Evolutionary conservation across 2,888 invertebrate genomes (phyloP).

Genomic region (Antitype chi): DNA sequence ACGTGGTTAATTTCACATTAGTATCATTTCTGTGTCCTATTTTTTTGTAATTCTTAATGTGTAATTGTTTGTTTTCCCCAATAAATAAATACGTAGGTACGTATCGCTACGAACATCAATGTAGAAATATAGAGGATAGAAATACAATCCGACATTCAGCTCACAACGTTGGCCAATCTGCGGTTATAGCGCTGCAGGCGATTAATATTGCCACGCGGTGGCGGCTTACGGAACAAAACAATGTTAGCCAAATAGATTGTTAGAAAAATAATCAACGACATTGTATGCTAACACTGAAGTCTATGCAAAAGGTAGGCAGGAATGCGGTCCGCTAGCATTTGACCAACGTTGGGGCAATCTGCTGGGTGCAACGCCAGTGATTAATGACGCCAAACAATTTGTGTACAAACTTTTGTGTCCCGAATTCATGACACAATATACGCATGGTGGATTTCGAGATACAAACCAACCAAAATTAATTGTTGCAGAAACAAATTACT

Average conservation of each 20-base stretch:
- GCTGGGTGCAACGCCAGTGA: conserved; percentile 32
- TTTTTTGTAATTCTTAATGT: no score
- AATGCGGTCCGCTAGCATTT: conserved; percentile 32
- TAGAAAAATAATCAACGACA: conserved; percentile 5
- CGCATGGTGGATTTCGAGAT: neutral
- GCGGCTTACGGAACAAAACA: conserved; percentile 23
- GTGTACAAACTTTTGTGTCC: conserved; percentile 30
- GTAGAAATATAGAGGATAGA: conserved; percentile 8
- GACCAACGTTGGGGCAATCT: conserved; percentile 34
- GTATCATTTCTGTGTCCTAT: no score
- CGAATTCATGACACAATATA: conserved; percentile 13
- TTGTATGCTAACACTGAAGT: conserved; percentile 21
- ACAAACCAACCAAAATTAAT: neutral
- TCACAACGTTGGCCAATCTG: conserved; percentile 31
- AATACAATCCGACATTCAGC: conserved; percentile 32
- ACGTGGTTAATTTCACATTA: no score
- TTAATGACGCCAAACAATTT: conserved; percentile 54
- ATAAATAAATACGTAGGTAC: no score
- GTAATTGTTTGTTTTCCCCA: no score
- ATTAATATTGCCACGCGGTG: conserved; percentile 20
- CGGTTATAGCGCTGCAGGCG: conserved; percentile 33
- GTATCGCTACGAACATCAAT: neutral
- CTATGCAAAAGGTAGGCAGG: conserved; percentile 10
- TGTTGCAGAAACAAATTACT: neutral
- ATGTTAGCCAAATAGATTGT: conserved; percentile 38